Conservation (phyloP, 2,113 vertebrate species). For the Taurulus bubalis region DNA sequence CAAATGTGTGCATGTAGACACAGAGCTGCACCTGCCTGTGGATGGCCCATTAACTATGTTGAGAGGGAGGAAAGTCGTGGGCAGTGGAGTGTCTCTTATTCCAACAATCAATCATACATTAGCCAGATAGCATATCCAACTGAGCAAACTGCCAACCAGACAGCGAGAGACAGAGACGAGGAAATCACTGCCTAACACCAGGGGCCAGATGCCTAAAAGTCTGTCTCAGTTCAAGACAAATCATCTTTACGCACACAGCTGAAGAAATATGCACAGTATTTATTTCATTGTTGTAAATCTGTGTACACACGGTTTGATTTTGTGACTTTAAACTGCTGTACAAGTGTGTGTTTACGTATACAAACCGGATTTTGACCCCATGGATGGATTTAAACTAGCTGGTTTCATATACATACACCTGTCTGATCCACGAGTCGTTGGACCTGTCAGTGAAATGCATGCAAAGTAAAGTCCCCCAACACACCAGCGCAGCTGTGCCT, state of each 20-base stretch:
- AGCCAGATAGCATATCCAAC: constrained; percentile 72
- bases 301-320: not conserved
- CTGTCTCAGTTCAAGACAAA: not conserved
- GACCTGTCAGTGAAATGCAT: not conserved
- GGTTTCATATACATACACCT: not conserved
- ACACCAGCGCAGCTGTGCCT: not conserved
- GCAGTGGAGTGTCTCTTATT: constrained; percentile 73
- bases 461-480: not conserved
- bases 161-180: constrained; percentile 27
- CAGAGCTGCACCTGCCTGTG: constrained; percentile 57
- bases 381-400: not conserved
- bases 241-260: not conserved
- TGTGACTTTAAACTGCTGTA: not conserved
- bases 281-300: not conserved
- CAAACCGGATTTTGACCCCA: not conserved
- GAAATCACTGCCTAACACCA: constrained; percentile 39
- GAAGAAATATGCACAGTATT: not conserved
- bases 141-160: constrained; percentile 60
- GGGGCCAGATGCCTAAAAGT: constrained; percentile 29
- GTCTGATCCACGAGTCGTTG: not conserved
- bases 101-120: constrained; percentile 79
- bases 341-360: not conserved
- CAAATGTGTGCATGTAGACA: not conserved
- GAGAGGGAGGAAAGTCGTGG: constrained; percentile 66
- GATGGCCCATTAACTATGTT: constrained; percentile 72